Percentiles rank a stretch among this genome's conserved stretches.
Evolutionary conservation across 2,888 invertebrate genomes (phyloP).

Genomic region (Cephus sareptanus): DNA sequence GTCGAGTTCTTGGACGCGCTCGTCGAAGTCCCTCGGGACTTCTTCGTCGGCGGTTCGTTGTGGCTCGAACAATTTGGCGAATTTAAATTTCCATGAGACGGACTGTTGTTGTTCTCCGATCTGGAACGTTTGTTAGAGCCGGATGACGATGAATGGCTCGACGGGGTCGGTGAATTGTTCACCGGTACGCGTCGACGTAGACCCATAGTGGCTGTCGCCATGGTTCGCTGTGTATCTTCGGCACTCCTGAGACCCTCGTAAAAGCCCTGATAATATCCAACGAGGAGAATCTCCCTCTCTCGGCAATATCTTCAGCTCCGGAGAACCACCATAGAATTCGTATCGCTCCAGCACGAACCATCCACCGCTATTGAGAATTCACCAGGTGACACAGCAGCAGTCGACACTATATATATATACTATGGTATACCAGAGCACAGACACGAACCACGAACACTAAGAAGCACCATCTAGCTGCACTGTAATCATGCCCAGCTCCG

Average conservation of each 20-base stretch:
- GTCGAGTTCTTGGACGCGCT: conserved; percentile 33
- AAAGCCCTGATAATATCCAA: not conserved
- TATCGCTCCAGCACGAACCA: not conserved
- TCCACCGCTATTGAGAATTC: not conserved
- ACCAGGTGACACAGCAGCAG: not conserved
- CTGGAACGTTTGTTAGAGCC: conserved; percentile 58
- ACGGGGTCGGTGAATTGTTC: conserved; percentile 52
- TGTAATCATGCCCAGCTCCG: not conserved
- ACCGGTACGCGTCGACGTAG: conserved; percentile 61
- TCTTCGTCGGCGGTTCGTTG: conserved; percentile 58
- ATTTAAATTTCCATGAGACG: conserved; percentile 63
- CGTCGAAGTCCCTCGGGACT: conserved; percentile 53
- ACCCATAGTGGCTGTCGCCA: conserved; percentile 64
- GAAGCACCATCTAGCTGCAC: not conserved
- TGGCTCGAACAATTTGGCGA: conserved; percentile 45
- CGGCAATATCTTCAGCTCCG: not conserved
- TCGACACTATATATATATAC: not conserved
- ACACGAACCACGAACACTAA: not conserved
- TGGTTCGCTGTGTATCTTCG: conserved; percentile 28
- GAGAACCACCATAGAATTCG: not conserved
- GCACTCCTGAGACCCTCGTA: not conserved
- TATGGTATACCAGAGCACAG: not conserved
- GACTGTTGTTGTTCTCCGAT: conserved; percentile 64
- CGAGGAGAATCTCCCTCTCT: not conserved
- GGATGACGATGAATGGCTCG: conserved; percentile 45